Evolutionary conservation across 2,113 vertebrate genomes (phyloP).

Genomic region (Neogobius melanostomus): DNA sequence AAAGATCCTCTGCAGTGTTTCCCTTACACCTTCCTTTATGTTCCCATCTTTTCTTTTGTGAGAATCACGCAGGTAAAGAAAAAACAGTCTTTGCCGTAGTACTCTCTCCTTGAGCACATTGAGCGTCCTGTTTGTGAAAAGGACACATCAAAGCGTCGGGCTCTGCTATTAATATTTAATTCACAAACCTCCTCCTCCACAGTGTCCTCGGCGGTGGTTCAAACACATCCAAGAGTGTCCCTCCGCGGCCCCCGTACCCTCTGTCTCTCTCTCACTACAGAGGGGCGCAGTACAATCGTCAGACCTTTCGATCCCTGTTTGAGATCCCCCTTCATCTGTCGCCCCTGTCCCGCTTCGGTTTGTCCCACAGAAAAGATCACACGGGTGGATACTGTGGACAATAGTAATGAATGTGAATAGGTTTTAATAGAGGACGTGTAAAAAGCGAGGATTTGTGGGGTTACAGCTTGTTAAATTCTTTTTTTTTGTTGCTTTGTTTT

Average conservation of each 20-base stretch:
- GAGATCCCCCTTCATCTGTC: constrained; percentile 69
- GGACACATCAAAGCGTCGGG: constrained; percentile 75
- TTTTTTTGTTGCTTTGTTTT: too few relatives aligned
- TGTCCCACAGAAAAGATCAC: constrained; percentile 63
- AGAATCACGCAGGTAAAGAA: too few relatives aligned
- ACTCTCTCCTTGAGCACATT: constrained; percentile 54
- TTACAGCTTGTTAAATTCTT: too few relatives aligned
- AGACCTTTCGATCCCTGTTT: constrained; percentile 67
- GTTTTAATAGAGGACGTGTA: not conserved
- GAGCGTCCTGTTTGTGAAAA: constrained; percentile 71
- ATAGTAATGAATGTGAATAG: not conserved
- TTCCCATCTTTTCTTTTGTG: too few relatives aligned
- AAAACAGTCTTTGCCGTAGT: too few relatives aligned
- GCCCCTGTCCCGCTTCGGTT: constrained; percentile 36
- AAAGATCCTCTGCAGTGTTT: too few relatives aligned
- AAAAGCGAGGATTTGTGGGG: too few relatives aligned
- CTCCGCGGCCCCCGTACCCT: constrained; percentile 48
- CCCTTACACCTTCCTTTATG: too few relatives aligned
- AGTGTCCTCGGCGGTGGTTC: constrained; percentile 53
- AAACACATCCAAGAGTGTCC: constrained; percentile 60
- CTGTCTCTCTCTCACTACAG: constrained; percentile 47
- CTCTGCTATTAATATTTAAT: constrained; percentile 64
- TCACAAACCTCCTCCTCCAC: constrained; percentile 30
- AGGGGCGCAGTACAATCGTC: constrained; percentile 58
- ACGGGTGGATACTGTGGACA: constrained; percentile 37